A percentile compares a stretch with the other conserved stretches of the same genome.
Evolutionary conservation across 35 echinoderm and acorn worm genomes (phyloP).

Genomic region (Ophioderma brevispina): DNA sequence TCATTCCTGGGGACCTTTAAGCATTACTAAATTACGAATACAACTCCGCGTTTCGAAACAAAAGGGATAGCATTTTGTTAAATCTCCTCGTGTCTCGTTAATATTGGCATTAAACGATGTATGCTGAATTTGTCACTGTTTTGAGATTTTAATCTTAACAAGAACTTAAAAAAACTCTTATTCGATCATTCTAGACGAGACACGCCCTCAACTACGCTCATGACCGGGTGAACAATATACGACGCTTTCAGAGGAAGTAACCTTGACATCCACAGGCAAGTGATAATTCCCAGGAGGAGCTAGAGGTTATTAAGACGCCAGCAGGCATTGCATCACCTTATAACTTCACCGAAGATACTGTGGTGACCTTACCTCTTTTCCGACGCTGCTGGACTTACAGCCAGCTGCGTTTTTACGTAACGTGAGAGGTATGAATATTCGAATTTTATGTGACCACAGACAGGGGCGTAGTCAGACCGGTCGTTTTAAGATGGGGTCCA

Average conservation of each 20-base stretch:
- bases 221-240: slow-evolving; percentile 64
- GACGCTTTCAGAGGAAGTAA: neutral
- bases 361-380: slow-evolving; percentile 55
- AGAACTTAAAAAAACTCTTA: too few species aligned
- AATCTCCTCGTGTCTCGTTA: too few species aligned
- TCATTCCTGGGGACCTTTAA: too few species aligned
- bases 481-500: too few species aligned
- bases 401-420: slow-evolving; percentile 52
- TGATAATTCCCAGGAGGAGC: slow-evolving; percentile 62
- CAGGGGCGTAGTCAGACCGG: too few species aligned
- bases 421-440: slow-evolving; percentile 65
- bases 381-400: slow-evolving; percentile 51
- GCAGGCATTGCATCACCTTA: slow-evolving; percentile 64
- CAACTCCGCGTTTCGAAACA: too few species aligned
- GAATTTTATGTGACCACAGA: too few species aligned
- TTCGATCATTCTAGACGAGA: neutral
- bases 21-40: too few species aligned
- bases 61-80: too few species aligned
- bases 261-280: slow-evolving; percentile 54
- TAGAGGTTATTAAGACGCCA: slow-evolving; percentile 31
- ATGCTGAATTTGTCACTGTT: too few species aligned
- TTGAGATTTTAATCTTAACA: too few species aligned
- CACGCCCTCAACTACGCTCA: neutral
- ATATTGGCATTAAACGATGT: too few species aligned
- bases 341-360: slow-evolving; percentile 55